Percentiles rank a stretch among this genome's conserved stretches.
These are phyloP conservation scores for Paedocypris sp. DNA, from an alignment of 2,113 vertebrate species.

Conservation along the genomic window DNA sequence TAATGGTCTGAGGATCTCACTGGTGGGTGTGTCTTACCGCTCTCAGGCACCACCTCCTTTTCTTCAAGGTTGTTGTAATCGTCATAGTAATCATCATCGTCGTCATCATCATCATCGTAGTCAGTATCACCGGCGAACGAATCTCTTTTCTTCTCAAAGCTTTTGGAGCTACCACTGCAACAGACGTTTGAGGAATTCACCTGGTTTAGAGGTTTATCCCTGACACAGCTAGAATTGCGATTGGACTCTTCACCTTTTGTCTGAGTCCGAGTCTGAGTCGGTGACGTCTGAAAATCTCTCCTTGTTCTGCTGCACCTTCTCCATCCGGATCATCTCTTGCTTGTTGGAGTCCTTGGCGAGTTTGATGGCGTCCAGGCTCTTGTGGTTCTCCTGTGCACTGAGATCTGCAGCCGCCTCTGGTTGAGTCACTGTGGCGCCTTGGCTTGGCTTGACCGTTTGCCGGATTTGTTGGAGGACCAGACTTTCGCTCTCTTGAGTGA, in stretches of 20 bases:
- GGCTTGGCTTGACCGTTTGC: slow-evolving; percentile 28
- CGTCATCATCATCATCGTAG: background rate
- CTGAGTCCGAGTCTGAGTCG: slow-evolving; percentile 15
- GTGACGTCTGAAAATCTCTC: background rate
- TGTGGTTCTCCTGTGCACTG: background rate
- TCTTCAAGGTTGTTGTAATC: background rate
- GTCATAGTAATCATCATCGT: slow-evolving; percentile 25
- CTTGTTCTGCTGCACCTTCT: background rate
- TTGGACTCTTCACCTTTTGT: slow-evolving; percentile 24
- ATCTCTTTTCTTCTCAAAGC: slow-evolving; percentile 19
- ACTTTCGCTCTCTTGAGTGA: slow-evolving; percentile 58
- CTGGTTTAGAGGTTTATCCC: background rate
- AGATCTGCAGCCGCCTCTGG: background rate
- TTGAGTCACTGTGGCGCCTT: background rate
- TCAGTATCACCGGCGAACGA: slow-evolving; percentile 6
- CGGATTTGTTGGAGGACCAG: slow-evolving; percentile 53
- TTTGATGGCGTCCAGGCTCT: background rate
- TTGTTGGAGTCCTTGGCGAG: background rate
- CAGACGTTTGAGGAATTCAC: background rate
- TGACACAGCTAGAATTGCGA: no score
- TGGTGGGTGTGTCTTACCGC: slow-evolving; percentile 45
- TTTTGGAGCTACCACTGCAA: slow-evolving; percentile 29
- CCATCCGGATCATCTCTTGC: background rate
- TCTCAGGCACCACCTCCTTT: slow-evolving; percentile 29
- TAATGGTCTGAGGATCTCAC: no score